Evolutionary conservation across 2,888 invertebrate genomes (phyloP).

Genomic region (Drosophila colorata): DNA sequence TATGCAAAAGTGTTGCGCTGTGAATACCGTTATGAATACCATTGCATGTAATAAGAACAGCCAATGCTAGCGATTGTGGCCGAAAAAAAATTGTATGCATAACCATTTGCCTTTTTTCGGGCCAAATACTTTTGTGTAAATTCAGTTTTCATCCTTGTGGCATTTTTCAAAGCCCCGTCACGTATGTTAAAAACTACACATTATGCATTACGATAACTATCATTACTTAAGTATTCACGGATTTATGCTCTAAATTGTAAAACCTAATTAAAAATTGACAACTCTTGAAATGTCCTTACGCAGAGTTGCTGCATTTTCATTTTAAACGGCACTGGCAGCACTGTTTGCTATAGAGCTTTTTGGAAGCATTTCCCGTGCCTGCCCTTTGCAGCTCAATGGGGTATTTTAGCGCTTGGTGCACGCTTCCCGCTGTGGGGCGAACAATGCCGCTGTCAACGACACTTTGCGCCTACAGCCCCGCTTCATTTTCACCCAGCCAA

Average conservation of each 20-base stretch:
- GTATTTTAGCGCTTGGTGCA: background rate
- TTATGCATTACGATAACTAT: too few species aligned
- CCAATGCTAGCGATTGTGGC: too few species aligned
- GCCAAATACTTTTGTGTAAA: too few species aligned
- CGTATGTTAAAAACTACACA: too few species aligned
- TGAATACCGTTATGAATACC: constrained; percentile 31
- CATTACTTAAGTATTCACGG: too few species aligned
- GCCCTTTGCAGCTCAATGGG: background rate
- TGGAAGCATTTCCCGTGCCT: background rate
- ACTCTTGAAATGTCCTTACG: background rate
- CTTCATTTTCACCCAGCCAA: constrained; percentile 27
- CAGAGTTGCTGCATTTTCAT: background rate
- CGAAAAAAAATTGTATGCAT: too few species aligned
- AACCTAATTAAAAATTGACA: background rate
- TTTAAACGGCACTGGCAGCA: background rate
- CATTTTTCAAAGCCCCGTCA: too few species aligned
- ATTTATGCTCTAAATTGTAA: too few species aligned
- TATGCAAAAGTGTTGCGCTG: constrained; percentile 14
- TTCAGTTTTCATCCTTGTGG: too few species aligned
- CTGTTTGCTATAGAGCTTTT: background rate
- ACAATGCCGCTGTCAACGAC: constrained; percentile 24
- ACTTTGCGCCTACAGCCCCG: background rate
- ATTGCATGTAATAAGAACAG: too few species aligned
- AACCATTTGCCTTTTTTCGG: too few species aligned
- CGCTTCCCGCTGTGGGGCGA: constrained; percentile 6